Evolutionary conservation across 2,888 invertebrate genomes (phyloP).

Genomic region (Flabesymbios commensalis): DNA sequence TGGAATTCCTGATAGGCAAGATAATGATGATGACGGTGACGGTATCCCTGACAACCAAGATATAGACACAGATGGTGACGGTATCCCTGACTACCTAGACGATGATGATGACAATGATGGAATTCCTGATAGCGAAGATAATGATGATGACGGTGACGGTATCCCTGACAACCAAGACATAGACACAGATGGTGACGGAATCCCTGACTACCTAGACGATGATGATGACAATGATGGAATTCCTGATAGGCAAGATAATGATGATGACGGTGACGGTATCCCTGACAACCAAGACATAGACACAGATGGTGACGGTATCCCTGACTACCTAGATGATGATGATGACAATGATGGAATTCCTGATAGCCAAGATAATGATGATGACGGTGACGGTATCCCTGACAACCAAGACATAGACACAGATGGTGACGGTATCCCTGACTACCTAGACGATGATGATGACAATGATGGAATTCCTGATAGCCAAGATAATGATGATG

Average conservation of each 20-base stretch:
- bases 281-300: constrained; percentile 44
- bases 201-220: constrained; percentile 40
- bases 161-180: constrained; percentile 20
- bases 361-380: constrained; percentile 1
- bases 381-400: constrained; percentile 5
- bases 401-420: background rate
- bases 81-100: constrained; percentile 42
- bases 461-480: constrained; percentile 3
- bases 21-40: constrained; percentile 38
- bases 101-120: constrained; percentile 41
- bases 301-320: constrained; percentile 6
- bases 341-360: constrained; percentile 4
- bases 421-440: constrained; percentile 4
- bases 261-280: constrained; percentile 52
- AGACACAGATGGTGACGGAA: constrained; percentile 39
- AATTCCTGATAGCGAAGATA: constrained; percentile 27
- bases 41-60: constrained; percentile 35
- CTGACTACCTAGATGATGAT: background rate
- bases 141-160: constrained; percentile 13
- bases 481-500: constrained; percentile 39
- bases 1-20: constrained; percentile 43
- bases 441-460: background rate
- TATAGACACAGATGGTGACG: constrained; percentile 37
- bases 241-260: constrained; percentile 27
- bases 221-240: constrained; percentile 39